Evolutionary conservation across 2,888 invertebrate genomes (phyloP).

Genomic region (Nephrotoma flavescens): DNA sequence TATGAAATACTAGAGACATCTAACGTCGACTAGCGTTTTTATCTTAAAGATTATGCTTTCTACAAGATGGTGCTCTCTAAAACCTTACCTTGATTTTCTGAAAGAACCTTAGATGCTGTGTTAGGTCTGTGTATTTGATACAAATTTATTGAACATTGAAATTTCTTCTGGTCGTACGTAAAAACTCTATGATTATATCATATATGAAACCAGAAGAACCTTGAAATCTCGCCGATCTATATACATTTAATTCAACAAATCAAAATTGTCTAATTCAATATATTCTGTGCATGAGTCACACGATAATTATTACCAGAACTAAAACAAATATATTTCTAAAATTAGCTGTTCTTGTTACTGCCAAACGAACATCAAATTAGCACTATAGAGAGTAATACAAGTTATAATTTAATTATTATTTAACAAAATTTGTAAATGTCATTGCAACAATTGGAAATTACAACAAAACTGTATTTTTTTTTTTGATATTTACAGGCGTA

Average conservation of each 20-base stretch:
- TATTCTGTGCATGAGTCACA: not conserved
- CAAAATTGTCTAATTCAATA: not conserved
- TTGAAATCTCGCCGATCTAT: not conserved
- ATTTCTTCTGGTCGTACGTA: too few species aligned
- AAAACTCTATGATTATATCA: too few species aligned
- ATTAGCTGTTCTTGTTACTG: not conserved
- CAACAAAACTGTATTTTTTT: too few species aligned
- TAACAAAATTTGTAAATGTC: not conserved
- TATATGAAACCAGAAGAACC: not conserved
- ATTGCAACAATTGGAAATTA: not conserved
- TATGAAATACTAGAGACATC: too few species aligned
- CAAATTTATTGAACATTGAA: too few species aligned
- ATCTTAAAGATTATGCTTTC: too few species aligned
- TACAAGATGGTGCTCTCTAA: too few species aligned
- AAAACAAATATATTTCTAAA: not conserved
- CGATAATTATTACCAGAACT: not conserved
- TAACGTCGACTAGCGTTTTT: too few species aligned
- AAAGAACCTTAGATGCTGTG: too few species aligned
- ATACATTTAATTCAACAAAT: not conserved
- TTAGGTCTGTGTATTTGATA: too few species aligned
- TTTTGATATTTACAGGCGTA: conserved; percentile 47
- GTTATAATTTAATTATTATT: not conserved
- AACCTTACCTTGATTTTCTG: too few species aligned
- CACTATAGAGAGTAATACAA: not conserved
- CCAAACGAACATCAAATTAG: not conserved